Evolutionary conservation across 2,797 vertebrate genomes (phyloP).

Genomic region (Lemur catta): DNA sequence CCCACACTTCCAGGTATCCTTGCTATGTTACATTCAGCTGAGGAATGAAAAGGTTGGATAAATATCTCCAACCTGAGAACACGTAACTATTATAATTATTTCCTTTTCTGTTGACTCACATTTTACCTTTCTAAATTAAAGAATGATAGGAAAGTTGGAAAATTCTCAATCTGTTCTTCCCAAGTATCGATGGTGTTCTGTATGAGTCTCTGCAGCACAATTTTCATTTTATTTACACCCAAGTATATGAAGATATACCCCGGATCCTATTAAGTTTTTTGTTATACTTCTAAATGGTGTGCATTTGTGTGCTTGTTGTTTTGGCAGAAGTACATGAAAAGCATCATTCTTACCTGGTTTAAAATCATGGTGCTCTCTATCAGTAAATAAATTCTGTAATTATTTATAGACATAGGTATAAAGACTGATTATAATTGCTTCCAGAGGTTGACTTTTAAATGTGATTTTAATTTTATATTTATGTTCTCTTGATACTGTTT

Average conservation of each 20-base stretch:
- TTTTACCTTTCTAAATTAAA: neutral
- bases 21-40: neutral
- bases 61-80: neutral
- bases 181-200: neutral
- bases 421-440: neutral
- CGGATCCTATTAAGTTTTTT: neutral
- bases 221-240: neutral
- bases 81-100: neutral
- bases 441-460: neutral
- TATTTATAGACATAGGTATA: neutral
- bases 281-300: neutral
- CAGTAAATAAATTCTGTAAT: neutral
- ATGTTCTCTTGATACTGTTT: neutral
- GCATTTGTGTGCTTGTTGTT: neutral
- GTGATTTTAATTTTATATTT: neutral
- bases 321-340: neutral
- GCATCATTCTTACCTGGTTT: neutral
- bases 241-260: neutral
- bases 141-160: neutral
- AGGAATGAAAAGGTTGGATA: neutral
- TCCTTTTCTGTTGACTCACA: neutral
- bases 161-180: neutral
- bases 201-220: neutral
- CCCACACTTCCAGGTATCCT: neutral
- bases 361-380: neutral